Conservation (phyloP, 1,140 invertebrate genomes). For the Notospermus geniculatus region DNA sequence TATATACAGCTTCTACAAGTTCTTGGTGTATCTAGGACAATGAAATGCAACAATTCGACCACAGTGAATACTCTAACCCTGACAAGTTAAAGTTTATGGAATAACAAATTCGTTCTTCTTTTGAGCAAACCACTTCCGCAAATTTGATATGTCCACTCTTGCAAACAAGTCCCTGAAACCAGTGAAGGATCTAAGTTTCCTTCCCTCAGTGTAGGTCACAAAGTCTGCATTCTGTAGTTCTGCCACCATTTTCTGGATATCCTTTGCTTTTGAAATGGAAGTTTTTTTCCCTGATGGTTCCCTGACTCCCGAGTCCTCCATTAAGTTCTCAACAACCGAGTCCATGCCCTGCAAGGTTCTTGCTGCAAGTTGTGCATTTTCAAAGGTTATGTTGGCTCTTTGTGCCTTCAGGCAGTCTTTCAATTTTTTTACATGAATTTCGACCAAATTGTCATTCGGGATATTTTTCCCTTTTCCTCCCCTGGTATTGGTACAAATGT, state of each 20-base stretch:
- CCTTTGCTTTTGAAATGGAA: background rate
- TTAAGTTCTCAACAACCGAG: background rate
- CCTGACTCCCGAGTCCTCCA: too few relatives aligned
- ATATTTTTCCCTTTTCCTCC: background rate
- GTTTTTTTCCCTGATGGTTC: background rate
- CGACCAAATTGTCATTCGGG: slow-evolving; percentile 7
- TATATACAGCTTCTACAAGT: too few relatives aligned
- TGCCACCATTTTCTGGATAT: background rate
- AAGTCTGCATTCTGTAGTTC: background rate
- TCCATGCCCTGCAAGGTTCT: background rate
- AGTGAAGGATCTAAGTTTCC: too few relatives aligned
- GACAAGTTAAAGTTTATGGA: too few relatives aligned
- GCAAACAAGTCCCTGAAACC: too few relatives aligned
- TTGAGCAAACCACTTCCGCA: too few relatives aligned
- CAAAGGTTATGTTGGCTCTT: background rate
- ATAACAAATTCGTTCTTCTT: too few relatives aligned
- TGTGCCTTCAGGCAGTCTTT: background rate
- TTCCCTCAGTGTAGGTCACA: too few relatives aligned
- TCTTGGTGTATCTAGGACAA: too few relatives aligned
- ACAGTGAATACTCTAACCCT: too few relatives aligned
- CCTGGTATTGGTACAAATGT: background rate
- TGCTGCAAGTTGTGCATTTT: background rate
- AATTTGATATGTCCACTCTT: too few relatives aligned
- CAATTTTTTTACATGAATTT: slow-evolving; percentile 5
- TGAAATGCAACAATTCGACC: too few relatives aligned